Base-by-base conservation (phyloP, 2,113 vertebrate genomes). In the Callocephalon fimbriatum region DNA sequence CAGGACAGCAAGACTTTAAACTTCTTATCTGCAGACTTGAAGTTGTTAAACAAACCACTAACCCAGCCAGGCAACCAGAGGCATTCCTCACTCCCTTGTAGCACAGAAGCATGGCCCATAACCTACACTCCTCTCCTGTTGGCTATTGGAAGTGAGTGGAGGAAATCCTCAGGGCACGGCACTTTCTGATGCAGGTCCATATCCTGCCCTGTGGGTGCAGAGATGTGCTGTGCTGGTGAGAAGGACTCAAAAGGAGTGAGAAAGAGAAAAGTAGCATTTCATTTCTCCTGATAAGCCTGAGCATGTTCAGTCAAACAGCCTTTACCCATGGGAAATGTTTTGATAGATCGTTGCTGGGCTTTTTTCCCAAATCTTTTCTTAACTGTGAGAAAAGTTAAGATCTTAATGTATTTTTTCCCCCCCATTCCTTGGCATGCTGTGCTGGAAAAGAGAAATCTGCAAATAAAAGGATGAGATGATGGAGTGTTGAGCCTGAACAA, bases 281-380 rank as follows among this genome's bases (percentile, higher is more conserved):
- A 22, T 88, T 86, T 95, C 63, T 81, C 82, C 76, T 92, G 86
- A 67, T 95, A 84, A 95, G 68, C 38, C 63, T 25, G 25, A 84
- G 59, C 15, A 1, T 82, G 83, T 88, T 92, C 0, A 0, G 48
- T 79, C 77, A 90, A 94, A 73, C 37, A 86, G 86, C 53, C 45
- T 87, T 89, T 79, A 45, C 86, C 70, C 66, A 56, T 42, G 76
- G 83, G 91, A 88, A 87, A 95, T 58, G 29, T 61, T 93, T 71
- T 38, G 42, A 84, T 56, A 72, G 61, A 75, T 86, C 75, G 20
- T 65, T 79, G 61, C 72, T 59, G 48, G 1, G n/a, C 51, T 31
- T 32, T 42, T 71, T 35, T 25, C 35, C 58, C n/a, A 54, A 88
- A 48, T 45, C 27, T 11, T 62, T 82, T 68, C 70, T 85, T n/a